Evolutionary conservation across 2,797 vertebrate species (phyloP).

Genomic region (Vespertilio murinus): DNA sequence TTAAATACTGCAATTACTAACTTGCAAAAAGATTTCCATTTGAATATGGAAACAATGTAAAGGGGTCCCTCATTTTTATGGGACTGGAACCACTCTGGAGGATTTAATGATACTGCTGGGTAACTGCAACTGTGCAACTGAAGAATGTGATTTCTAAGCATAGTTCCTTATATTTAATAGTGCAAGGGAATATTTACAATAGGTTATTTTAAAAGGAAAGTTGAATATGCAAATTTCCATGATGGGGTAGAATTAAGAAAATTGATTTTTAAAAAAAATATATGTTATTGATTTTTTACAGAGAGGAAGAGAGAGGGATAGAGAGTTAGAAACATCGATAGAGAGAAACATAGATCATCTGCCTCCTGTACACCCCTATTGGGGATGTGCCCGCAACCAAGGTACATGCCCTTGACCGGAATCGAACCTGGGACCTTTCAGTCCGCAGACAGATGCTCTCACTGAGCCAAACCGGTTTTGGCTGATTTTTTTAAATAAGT

Average conservation of each 20-base stretch:
- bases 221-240: slow-evolving; percentile 39
- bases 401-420: too few relatives aligned
- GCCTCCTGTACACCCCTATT: too few relatives aligned
- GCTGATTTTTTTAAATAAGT: too few relatives aligned
- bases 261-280: background rate
- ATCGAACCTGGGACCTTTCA: too few relatives aligned
- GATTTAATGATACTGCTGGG: slow-evolving; percentile 71
- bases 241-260: background rate
- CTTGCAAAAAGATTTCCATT: slow-evolving; percentile 80
- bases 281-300: too few relatives aligned
- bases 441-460: too few relatives aligned
- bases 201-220: slow-evolving; percentile 41
- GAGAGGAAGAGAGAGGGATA: too few relatives aligned
- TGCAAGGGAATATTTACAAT: slow-evolving; percentile 52
- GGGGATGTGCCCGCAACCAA: too few relatives aligned
- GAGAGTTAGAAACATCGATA: too few relatives aligned
- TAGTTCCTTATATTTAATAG: slow-evolving; percentile 57
- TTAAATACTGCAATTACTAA: slow-evolving; percentile 83
- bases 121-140: slow-evolving; percentile 46
- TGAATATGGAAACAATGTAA: slow-evolving; percentile 77
- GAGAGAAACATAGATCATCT: too few relatives aligned
- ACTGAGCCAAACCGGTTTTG: too few relatives aligned
- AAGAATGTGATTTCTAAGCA: slow-evolving; percentile 65
- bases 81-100: slow-evolving; percentile 73
- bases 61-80: slow-evolving; percentile 77